Evolutionary conservation across 2,888 invertebrate genomes (phyloP).

Genomic region (Steromphala cineraria): DNA sequence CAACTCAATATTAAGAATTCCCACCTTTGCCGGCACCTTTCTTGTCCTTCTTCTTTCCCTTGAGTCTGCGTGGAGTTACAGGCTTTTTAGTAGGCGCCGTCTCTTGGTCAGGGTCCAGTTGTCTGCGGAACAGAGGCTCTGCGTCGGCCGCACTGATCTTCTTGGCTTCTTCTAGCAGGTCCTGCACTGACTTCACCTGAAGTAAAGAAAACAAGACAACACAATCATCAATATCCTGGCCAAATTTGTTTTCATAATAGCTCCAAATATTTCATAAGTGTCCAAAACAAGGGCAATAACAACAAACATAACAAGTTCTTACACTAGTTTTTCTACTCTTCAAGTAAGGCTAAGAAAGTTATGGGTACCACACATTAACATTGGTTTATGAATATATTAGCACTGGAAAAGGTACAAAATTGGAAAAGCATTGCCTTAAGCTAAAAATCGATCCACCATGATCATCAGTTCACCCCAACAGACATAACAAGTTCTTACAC

Average conservation of each 20-base stretch:
- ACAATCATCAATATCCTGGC: not conserved
- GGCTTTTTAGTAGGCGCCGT: not conserved
- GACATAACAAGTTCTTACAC: slow-evolving; percentile 32
- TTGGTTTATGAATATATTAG: too few species aligned
- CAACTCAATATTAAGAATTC: not conserved
- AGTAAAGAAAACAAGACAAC: not conserved
- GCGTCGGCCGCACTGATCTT: slow-evolving; percentile 57
- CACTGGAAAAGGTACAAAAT: too few species aligned
- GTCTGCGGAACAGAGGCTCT: slow-evolving; percentile 53
- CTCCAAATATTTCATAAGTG: too few species aligned
- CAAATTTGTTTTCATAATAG: too few species aligned
- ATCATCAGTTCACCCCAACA: too few species aligned
- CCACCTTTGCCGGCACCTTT: not conserved
- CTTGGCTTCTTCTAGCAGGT: slow-evolving; percentile 71
- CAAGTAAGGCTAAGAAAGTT: too few species aligned
- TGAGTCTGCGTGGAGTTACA: not conserved
- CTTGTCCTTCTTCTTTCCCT: not conserved
- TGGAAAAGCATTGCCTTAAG: too few species aligned
- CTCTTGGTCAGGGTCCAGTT: slow-evolving; percentile 30
- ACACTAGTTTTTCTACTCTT: slow-evolving; percentile 45
- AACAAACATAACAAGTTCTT: not conserved
- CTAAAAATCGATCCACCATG: too few species aligned
- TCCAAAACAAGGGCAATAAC: too few species aligned
- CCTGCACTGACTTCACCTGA: slow-evolving; percentile 67
- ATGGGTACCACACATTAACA: too few species aligned